A percentile compares a stretch with the other conserved stretches of the same genome.
Evolutionary conservation across 2,888 invertebrate species (phyloP).

Genomic region (Eugnorisma glareosa): DNA sequence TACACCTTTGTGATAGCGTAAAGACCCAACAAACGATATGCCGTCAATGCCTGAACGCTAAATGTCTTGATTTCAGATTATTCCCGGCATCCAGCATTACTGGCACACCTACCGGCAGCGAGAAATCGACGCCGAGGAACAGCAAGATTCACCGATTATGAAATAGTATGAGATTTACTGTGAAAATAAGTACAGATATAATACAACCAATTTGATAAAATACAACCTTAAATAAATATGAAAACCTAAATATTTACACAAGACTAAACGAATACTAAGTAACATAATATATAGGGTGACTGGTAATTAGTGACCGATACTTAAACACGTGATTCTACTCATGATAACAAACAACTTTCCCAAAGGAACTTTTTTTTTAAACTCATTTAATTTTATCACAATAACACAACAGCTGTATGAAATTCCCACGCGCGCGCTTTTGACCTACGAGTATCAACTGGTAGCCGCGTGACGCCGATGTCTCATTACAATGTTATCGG

Average conservation of each 20-base stretch:
- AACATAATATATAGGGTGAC: too few species aligned
- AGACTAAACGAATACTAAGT: too few species aligned
- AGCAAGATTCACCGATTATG: conserved; percentile 68
- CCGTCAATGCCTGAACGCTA: background rate
- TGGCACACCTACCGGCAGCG: conserved; percentile 78
- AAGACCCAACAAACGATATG: background rate
- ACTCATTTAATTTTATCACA: too few species aligned
- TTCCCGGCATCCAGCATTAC: conserved; percentile 76
- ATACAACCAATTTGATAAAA: background rate
- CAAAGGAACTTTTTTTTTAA: too few species aligned
- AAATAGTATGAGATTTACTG: conserved; percentile 38
- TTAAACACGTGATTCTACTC: too few species aligned
- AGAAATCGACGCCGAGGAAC: conserved; percentile 76
- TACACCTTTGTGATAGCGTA: background rate
- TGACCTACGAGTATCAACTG: too few species aligned
- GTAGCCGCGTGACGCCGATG: too few species aligned
- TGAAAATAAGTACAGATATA: background rate
- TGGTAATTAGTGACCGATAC: too few species aligned
- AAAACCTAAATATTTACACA: background rate
- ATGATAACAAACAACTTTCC: too few species aligned
- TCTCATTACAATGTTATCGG: too few species aligned
- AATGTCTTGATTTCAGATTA: conserved; percentile 69
- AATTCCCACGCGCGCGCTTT: too few species aligned
- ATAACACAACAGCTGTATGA: too few species aligned
- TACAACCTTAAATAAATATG: background rate